Conservation (phyloP, 2,797 vertebrate genomes). For the Falco novaeseelandiae region DNA sequence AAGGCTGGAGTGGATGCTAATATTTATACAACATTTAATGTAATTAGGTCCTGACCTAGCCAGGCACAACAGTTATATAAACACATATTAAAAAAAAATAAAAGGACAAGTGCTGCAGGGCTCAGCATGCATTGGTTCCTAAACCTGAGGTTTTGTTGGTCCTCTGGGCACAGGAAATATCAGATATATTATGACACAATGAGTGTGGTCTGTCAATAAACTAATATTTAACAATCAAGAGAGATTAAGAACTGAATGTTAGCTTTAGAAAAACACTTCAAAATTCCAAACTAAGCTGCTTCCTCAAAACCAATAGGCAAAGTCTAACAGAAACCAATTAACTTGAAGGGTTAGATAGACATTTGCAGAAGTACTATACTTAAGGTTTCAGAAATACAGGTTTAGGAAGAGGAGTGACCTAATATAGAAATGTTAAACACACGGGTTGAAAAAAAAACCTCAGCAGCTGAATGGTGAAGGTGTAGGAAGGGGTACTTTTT, state of each 20-base stretch:
- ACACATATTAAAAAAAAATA: neutral
- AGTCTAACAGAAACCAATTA: constrained; percentile 60
- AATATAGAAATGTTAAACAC: constrained; percentile 36
- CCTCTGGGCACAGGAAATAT: constrained; percentile 44
- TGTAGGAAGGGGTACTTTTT: neutral
- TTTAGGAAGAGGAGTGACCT: constrained; percentile 23
- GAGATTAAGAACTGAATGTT: constrained; percentile 51
- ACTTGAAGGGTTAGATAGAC: constrained; percentile 31
- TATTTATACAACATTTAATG: constrained; percentile 51
- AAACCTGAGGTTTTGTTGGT: neutral
- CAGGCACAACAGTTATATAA: constrained; percentile 40
- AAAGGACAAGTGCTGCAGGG: neutral
- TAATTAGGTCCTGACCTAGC: constrained; percentile 38
- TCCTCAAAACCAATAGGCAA: constrained; percentile 19
- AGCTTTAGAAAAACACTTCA: constrained; percentile 49
- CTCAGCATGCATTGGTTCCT: neutral
- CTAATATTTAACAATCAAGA: constrained; percentile 61
- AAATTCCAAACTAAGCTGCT: constrained; percentile 25
- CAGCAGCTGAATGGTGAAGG: neutral
- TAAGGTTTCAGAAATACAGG: constrained; percentile 37
- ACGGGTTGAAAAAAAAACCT: neutral
- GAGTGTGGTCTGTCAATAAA: constrained; percentile 52
- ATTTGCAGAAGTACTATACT: constrained; percentile 39
- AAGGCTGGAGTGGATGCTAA: constrained; percentile 46
- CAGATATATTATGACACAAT: neutral